Conservation (phyloP, 2,888 invertebrate genomes). For the Meta bourneti region DNA sequence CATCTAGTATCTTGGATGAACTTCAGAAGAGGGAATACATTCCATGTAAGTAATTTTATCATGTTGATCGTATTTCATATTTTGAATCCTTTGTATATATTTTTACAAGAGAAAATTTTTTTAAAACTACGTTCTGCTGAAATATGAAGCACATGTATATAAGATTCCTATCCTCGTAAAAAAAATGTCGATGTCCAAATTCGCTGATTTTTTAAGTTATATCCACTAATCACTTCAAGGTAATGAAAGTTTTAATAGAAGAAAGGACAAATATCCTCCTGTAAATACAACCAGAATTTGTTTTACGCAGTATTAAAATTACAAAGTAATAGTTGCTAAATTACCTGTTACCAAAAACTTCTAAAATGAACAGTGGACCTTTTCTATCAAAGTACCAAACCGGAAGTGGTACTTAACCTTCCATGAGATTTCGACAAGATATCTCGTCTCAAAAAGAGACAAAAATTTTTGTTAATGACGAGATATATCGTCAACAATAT, state of each 20-base stretch:
- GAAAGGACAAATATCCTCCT: neutral
- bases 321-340: too few relatives aligned
- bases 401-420: too few relatives aligned
- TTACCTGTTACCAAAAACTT: too few relatives aligned
- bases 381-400: too few relatives aligned
- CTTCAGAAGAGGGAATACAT: constrained; percentile 81
- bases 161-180: neutral
- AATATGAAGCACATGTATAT: neutral
- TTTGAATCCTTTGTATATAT: neutral
- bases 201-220: neutral
- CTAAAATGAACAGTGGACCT: too few relatives aligned
- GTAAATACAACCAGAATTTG: neutral
- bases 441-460: too few relatives aligned
- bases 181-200: neutral
- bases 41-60: constrained; percentile 47
- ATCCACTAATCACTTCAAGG: too few relatives aligned
- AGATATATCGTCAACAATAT: too few relatives aligned
- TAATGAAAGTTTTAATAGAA: neutral
- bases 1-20: constrained; percentile 83
- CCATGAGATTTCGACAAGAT: too few relatives aligned
- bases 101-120: neutral
- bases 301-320: too few relatives aligned
- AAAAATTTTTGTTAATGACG: too few relatives aligned
- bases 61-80: too few relatives aligned
- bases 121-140: neutral